Base-by-base conservation (phyloP, 1,140 invertebrate genomes). In the Zaprionus gabonicus region DNA sequence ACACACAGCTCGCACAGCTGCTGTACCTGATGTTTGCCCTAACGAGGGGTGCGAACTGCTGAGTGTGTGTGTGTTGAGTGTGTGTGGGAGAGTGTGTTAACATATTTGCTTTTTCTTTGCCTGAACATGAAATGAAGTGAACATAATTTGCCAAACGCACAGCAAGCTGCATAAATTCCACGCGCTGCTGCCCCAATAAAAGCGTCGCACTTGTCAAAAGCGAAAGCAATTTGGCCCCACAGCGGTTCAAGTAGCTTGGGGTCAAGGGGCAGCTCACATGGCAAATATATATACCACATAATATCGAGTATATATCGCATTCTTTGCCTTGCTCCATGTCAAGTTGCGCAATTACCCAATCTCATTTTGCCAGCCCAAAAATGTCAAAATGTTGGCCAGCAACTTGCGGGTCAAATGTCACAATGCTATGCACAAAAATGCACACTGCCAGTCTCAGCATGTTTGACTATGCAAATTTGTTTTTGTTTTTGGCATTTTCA, bases 121-220 rank as follows among this genome's bases (percentile, higher is more conserved):
- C 46, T 68, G 74, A 72, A 75, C 81, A 73, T 70, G 84, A 88
- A 87, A 90, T 87, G 81, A 88, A 87, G 71, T 87, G 84, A 66
- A 88, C 85, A 90, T 88, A 88, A 88, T 90, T 84, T 81, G 83
- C 70, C 69, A 71, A 17, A n/a, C 77, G 56, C 77, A 80, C 65
- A 76, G 76, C 60, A 68, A 71, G 73, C 73, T 88, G 84, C 84
- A 87, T 87, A 84, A 88, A 87, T 87, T 87, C 68, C 62, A 51
- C 67, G 51, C 58, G 38, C 10, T 51, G 81, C 67, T 81, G 78
- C 70, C 65, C 62, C 75, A 87, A 87, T 87, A 88, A 87, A 88
- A 87, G 84, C 71, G 65, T 90, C 71, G 71, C 81, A 84, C 74
- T 79, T 84, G 84, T 88, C 84, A 90, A 88, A 88, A 68, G 74